A percentile compares a stretch with the other conserved stretches of the same genome.
phyloP scores from a whole-genome alignment of 2,888 invertebrate genomes.

The Machimus atricapillus region DNA sequence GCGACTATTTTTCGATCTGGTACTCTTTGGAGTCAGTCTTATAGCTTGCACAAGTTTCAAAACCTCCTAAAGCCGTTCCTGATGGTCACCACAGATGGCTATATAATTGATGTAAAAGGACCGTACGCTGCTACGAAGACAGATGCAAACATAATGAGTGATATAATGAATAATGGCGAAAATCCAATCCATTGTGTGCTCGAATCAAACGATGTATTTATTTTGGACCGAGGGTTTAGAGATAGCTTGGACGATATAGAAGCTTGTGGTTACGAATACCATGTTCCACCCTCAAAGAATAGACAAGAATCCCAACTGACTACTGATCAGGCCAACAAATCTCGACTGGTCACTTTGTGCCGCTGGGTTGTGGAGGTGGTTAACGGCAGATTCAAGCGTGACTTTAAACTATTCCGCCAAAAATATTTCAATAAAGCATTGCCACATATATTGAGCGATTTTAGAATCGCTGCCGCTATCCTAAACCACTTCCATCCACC shows the following conservation, averaged over 20 bases:
- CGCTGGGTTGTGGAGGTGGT: not conserved
- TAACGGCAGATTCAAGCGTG: too few species aligned
- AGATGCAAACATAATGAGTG: not conserved
- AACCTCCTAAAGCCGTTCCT: too few species aligned
- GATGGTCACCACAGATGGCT: not conserved
- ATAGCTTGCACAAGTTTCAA: too few species aligned
- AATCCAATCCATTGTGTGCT: not conserved
- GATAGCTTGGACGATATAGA: not conserved
- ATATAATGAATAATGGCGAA: not conserved
- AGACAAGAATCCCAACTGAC: not conserved
- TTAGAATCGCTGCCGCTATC: too few species aligned
- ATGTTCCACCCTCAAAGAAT: not conserved
- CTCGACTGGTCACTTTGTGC: not conserved
- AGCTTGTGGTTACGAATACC: not conserved
- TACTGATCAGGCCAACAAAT: not conserved
- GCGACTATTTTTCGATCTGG: too few species aligned
- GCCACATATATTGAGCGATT: too few species aligned
- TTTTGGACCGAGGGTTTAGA: not conserved
- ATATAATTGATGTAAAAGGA: not conserved
- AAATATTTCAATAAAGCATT: too few species aligned
- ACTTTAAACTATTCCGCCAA: too few species aligned
- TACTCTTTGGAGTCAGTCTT: too few species aligned
- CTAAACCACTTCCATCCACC: too few species aligned
- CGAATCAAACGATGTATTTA: not conserved
- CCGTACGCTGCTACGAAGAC: not conserved